Evolutionary conservation across 2,113 vertebrate species (phyloP).

Genomic region (Elgaria multicarinata): DNA sequence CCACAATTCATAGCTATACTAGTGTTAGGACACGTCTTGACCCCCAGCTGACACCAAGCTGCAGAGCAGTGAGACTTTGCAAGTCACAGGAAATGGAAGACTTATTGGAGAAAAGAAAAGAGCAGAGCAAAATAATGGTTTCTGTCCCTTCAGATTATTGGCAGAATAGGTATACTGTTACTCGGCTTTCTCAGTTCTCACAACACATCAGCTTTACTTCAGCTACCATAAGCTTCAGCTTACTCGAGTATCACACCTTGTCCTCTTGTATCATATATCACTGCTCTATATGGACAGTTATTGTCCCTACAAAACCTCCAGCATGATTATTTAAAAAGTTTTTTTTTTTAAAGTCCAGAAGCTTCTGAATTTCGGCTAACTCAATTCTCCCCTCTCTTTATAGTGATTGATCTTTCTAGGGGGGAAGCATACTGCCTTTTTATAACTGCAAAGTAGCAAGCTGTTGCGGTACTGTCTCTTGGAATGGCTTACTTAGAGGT

Average conservation of each 20-base stretch:
- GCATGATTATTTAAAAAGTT: constrained; percentile 22
- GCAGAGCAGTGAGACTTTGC: constrained; percentile 15
- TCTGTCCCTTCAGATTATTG: constrained; percentile 73
- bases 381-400: neutral
- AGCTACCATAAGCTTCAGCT: constrained; percentile 28
- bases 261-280: neutral
- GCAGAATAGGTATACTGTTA: constrained; percentile 36
- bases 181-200: constrained; percentile 41
- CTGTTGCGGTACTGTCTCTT: neutral
- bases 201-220: constrained; percentile 50
- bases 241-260: constrained; percentile 4
- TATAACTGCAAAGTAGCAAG: neutral
- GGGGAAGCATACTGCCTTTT: constrained; percentile 5
- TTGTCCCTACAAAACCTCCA: neutral
- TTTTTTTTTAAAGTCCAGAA: constrained; percentile 4
- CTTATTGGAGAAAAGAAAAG: constrained; percentile 64
- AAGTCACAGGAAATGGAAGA: constrained; percentile 49
- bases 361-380: neutral
- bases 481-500: neutral
- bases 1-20: constrained; percentile 32
- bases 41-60: constrained; percentile 46
- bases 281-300: constrained; percentile 3
- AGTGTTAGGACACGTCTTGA: constrained; percentile 44
- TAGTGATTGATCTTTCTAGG: neutral
- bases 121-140: constrained; percentile 65